Base-by-base conservation (phyloP, 2,888 invertebrate species). In the Volucella zonaria region DNA sequence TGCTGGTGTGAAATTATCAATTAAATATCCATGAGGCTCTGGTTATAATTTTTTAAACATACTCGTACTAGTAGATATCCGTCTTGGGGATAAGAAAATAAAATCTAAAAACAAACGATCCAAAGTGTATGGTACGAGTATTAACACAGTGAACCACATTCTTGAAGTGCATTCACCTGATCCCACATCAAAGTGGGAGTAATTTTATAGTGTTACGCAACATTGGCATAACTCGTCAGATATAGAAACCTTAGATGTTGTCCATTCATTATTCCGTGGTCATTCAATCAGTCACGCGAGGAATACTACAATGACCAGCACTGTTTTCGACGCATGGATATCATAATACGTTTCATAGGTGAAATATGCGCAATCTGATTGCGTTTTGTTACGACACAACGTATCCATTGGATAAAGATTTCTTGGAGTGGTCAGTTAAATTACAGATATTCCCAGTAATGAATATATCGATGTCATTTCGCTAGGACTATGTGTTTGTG, bases 181-280 rank as follows among this genome's bases (percentile, higher is more conserved):
- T 52, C 52, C 31, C 18, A 15, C 38, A n/a, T 42, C 52, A 18
- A 14, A n/a, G 15, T 40, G 3, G 18, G 42, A 14, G 47, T 15
- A 18, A 31, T 43, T 8, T 31, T 31, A 1, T 45, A 42, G 14
- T 64, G 52, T 79, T 74, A 66, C 52, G 64, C 15, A 83, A 83
- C 42, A 14, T 23, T 15, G 61, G 52, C 52, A 79, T 68, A 74
- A 79, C 74, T 66, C 43, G 54, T 54, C 52, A 61, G 73, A 64
- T 73, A 76, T 74, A 67, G 85, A 81, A 85, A 85, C 81, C 73
- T 73, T 74, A 85, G 76, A 81, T 73, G 81, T 68, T 23, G 76
- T 67, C 68, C 85, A 85, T 85, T 85, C 85, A 85, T 85, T 71
- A 77, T 77, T 85, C 73, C 58, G 81, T 77, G 67, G 71, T 61